phyloP scores from a whole-genome alignment of 2,797 vertebrate genomes.

The Capromys pilorides region DNA sequence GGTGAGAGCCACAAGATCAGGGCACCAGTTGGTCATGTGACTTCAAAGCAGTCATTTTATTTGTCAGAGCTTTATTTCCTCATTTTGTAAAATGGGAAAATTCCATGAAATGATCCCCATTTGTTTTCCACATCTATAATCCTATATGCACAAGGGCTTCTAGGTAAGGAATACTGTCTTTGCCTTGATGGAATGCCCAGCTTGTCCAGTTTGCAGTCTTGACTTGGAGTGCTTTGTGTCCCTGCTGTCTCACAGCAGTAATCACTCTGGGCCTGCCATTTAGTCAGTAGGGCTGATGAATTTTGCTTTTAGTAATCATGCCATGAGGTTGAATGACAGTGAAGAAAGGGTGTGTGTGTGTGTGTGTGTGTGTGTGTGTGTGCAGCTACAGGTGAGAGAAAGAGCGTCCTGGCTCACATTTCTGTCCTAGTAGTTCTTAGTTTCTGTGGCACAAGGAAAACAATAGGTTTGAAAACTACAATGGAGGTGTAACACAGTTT shows the following conservation, averaged over 20 bases:
- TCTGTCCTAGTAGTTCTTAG: neutral
- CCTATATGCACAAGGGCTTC: neutral
- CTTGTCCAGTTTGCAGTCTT: constrained; percentile 11
- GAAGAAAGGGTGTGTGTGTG: neutral
- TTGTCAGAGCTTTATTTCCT: constrained; percentile 7
- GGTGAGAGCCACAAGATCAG: neutral
- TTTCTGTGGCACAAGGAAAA: constrained; percentile 34
- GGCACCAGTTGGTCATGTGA: neutral
- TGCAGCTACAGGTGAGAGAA: neutral
- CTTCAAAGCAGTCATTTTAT: neutral
- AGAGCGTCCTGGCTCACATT: neutral
- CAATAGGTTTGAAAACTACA: neutral
- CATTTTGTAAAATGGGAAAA: neutral
- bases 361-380: neutral
- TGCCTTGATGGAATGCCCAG: neutral
- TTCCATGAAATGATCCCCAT: neutral
- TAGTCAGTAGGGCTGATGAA: neutral
- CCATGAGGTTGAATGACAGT: constrained; percentile 1
- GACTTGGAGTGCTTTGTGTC: constrained; percentile 4
- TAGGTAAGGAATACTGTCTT: neutral
- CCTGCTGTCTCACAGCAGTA: neutral
- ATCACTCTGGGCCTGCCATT: neutral
- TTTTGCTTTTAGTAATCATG: constrained; percentile 27
- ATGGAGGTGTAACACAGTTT: neutral
- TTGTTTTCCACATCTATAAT: neutral